Conservation (phyloP, 2,888 invertebrate species). For the Meteorus colon region DNA sequence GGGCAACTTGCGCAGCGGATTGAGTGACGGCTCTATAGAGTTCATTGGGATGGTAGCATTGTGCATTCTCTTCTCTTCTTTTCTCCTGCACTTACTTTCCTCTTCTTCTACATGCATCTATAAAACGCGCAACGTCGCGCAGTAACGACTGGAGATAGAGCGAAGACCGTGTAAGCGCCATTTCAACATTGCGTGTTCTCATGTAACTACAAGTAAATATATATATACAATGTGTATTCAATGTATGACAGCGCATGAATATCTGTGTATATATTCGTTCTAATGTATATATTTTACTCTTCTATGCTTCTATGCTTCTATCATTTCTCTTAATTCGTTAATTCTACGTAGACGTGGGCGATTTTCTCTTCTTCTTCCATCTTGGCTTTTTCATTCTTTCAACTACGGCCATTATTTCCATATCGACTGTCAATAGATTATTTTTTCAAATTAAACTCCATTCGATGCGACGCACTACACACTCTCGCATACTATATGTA, state of each 20-base stretch:
- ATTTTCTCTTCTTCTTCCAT: constrained; percentile 6
- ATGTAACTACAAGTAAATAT: constrained; percentile 37
- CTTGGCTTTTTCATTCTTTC: neutral
- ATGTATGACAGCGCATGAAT: constrained; percentile 31
- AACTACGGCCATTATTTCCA: constrained; percentile 29
- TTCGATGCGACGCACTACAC: constrained; percentile 9
- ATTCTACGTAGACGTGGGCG: constrained; percentile 26
- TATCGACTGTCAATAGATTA: constrained; percentile 37
- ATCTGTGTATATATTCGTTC: constrained; percentile 19
- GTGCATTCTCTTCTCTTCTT: constrained; percentile 56
- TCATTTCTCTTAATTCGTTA: constrained; percentile 40
- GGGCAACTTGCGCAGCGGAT: constrained; percentile 54
- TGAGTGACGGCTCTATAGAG: constrained; percentile 72
- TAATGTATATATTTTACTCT: constrained; percentile 37
- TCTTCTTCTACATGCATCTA: constrained; percentile 33
- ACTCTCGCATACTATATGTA: neutral
- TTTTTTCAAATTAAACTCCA: constrained; percentile 27
- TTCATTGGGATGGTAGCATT: constrained; percentile 69
- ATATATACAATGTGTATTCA: constrained; percentile 17
- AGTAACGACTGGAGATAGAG: constrained; percentile 9
- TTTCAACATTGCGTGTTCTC: constrained; percentile 33
- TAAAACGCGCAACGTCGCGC: constrained; percentile 5
- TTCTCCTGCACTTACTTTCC: constrained; percentile 36
- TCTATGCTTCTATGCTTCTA: constrained; percentile 13
- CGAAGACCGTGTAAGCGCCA: constrained; percentile 32